phyloP scores from a whole-genome alignment of 2,797 vertebrate species.

The Triplophysa yarkandensis region DNA sequence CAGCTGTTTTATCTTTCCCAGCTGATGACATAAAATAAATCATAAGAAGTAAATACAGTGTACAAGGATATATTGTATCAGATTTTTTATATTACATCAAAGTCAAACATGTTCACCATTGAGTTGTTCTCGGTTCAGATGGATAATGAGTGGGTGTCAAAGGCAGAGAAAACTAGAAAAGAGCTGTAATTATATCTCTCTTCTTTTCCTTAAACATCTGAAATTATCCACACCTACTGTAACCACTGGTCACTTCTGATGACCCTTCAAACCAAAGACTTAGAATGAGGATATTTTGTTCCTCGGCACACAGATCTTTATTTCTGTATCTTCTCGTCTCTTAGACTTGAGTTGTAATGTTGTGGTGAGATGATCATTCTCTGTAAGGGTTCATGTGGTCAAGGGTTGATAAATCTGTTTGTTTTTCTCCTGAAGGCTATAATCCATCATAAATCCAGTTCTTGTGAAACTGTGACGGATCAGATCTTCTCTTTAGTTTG shows the following conservation, averaged over 20 bases:
- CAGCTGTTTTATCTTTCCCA: background rate
- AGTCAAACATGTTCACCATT: constrained; percentile 10
- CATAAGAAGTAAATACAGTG: background rate
- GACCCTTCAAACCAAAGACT: constrained; percentile 62
- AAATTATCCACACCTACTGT: constrained; percentile 69
- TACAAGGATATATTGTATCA: background rate
- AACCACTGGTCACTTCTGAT: constrained; percentile 68
- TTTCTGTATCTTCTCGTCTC: too few species aligned
- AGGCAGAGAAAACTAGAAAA: constrained; percentile 68
- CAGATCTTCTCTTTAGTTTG: constrained; percentile 35
- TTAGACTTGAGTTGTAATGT: constrained; percentile 15
- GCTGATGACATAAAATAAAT: background rate
- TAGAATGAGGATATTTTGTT: too few species aligned
- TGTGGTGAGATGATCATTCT: constrained; percentile 31
- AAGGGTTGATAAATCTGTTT: constrained; percentile 55
- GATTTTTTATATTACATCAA: too few species aligned
- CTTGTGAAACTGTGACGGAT: constrained; percentile 59
- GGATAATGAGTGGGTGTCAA: constrained; percentile 78
- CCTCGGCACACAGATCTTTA: too few species aligned
- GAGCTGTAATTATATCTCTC: constrained; percentile 75
- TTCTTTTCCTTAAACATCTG: constrained; percentile 53
- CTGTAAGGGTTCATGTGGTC: constrained; percentile 32
- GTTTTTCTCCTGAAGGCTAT: constrained; percentile 49
- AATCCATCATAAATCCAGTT: constrained; percentile 49
- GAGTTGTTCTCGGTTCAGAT: constrained; percentile 70